Evolutionary conservation across 2,113 vertebrate species (phyloP).

Genomic region (Spea multiplicata): DNA sequence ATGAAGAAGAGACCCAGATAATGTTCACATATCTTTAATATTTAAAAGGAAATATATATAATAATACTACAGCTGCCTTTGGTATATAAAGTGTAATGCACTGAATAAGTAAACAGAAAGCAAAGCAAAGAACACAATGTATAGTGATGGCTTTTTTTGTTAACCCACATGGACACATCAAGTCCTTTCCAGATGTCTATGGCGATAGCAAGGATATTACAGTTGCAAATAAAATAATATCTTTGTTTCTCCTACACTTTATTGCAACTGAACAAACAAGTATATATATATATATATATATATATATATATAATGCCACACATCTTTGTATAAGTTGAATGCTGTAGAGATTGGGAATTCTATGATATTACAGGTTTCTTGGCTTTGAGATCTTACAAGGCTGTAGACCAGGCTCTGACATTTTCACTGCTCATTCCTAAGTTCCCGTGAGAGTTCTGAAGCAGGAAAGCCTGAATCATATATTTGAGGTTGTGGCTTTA

Average conservation of each 20-base stretch:
- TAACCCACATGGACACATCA: slow-evolving; percentile 32
- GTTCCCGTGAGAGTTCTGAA: slow-evolving; percentile 20
- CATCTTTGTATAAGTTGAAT: not conserved
- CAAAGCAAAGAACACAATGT: slow-evolving; percentile 18
- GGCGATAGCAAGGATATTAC: slow-evolving; percentile 25
- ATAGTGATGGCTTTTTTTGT: slow-evolving; percentile 34
- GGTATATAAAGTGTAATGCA: not conserved
- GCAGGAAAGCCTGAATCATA: slow-evolving; percentile 25
- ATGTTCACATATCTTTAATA: slow-evolving; percentile 31
- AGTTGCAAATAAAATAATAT: slow-evolving; percentile 1
- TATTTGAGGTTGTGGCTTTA: slow-evolving; percentile 3
- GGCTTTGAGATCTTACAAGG: not conserved
- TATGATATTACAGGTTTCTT: slow-evolving; percentile 9
- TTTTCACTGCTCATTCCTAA: slow-evolving; percentile 14
- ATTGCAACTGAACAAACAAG: slow-evolving; percentile 6
- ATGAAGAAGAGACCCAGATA: slow-evolving; percentile 11
- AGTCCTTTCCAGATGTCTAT: slow-evolving; percentile 37
- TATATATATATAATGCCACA: slow-evolving; percentile 6
- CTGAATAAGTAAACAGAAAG: no score
- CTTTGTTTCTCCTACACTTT: slow-evolving; percentile 21
- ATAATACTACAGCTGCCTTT: slow-evolving; percentile 29
- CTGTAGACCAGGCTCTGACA: slow-evolving; percentile 10
- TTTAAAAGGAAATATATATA: slow-evolving; percentile 20
- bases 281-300: slow-evolving; percentile 5
- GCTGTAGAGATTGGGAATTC: not conserved